These are phyloP conservation scores for Galaxias olidus DNA, from an alignment of 2,797 vertebrate species.

Conservation along the genomic window DNA sequence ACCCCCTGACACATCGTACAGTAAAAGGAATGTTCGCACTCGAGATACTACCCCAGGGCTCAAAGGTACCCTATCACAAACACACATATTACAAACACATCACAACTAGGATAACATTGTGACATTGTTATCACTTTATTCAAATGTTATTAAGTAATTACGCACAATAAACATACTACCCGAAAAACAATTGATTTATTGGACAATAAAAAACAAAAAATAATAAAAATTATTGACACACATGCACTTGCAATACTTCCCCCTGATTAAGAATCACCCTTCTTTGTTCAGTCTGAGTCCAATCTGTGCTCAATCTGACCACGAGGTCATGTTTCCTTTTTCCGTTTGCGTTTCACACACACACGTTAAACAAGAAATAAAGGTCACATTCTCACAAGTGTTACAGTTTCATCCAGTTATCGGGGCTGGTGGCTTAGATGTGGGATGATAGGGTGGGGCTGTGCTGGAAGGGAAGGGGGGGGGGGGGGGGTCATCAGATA, in stretches of 20 bases:
- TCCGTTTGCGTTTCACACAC: conserved; percentile 40
- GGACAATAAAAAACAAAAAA: too few species aligned
- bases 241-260: too few species aligned
- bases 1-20: conserved; percentile 55
- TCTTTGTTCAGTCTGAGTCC: conserved; percentile 59
- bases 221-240: too few species aligned
- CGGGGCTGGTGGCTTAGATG: conserved; percentile 53
- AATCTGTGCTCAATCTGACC: conserved; percentile 59
- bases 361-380: conserved; percentile 65
- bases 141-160: too few species aligned
- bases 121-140: too few species aligned
- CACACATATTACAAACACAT: conserved; percentile 2
- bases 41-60: conserved; percentile 5
- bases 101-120: background rate
- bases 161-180: too few species aligned
- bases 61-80: conserved; percentile 8
- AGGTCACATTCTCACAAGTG: conserved; percentile 65
- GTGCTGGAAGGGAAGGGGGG: conserved; percentile 8
- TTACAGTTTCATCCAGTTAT: conserved; percentile 72
- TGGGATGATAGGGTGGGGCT: background rate
- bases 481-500: conserved; percentile 45
- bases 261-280: background rate
- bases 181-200: too few species aligned
- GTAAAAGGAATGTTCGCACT: conserved; percentile 48
- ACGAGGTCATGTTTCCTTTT: conserved; percentile 53